Evolutionary conservation across 2,797 vertebrate genomes (phyloP), one percentile per base, ranked within the genome.

Genomic region (Cirrhinus mrigala): DNA sequence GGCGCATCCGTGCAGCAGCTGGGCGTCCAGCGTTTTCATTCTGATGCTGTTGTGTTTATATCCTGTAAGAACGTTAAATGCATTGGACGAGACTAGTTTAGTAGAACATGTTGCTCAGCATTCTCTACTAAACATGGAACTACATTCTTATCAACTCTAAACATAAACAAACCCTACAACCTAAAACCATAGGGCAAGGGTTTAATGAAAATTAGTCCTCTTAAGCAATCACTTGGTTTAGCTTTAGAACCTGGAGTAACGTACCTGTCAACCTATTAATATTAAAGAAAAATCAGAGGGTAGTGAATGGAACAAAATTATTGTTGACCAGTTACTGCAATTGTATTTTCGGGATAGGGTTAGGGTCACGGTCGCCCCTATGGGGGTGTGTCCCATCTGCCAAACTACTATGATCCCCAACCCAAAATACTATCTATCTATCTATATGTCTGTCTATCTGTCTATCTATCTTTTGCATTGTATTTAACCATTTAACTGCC

Each of bases 21-120:
- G 24, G 6, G 12, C 24, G 12, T 11, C 24, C 14, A 14, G 12
- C 60, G 12, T 11, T 14, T 12, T 73, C 69, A 62, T 74, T 50
- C 16, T 58, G 68, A 33, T 33, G 81, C 80, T 83, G 40, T 52
- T 60, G 24, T 83, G 29, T 75, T 83, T 64, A 40, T 68, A 46
- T 73, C 44, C 20, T 29, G n/a, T 2, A 64, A 71, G 16, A 14
- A 15, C 6, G 12, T 29, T 46, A 22, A 60, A 16, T 27, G n/a
- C 56, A 50, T 6, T 7, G 22, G 14, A 58, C 24, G 15, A 1
- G 24, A 33, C 22, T 44, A 77, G 22, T 58, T 6, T 24, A 64
- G 40, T 14, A 8, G 58, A 16, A 64, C 58, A 20, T 79, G 77
- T 64, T 79, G 40, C 77, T 79, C 54, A 60, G 75, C 54, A 78